These are phyloP conservation scores for Nesometra sesokonis DNA, from an alignment of 35 echinoderm and acorn worm species.

Conservation along the genomic window DNA sequence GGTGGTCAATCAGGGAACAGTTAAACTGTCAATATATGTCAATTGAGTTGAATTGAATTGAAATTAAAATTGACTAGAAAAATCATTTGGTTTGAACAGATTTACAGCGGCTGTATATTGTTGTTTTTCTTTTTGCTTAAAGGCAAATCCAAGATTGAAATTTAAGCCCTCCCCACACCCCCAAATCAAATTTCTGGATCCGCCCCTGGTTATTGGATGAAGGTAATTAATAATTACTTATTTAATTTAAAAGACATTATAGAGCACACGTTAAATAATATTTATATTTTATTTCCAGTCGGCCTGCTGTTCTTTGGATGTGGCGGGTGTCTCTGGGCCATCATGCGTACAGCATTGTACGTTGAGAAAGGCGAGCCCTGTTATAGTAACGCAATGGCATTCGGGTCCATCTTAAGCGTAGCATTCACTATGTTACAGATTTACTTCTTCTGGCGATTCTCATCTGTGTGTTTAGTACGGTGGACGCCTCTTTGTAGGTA, in stretches of 20 bases:
- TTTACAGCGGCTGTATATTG: neutral
- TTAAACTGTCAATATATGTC: no score
- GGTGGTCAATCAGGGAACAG: no score
- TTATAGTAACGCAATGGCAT: constrained; percentile 56
- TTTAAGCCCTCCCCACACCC: constrained; percentile 6
- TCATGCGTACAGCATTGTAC: constrained; percentile 74
- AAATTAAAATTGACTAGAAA: no score
- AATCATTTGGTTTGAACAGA: no score
- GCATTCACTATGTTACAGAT: constrained; percentile 96
- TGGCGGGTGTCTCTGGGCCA: constrained; percentile 67
- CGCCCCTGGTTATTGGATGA: neutral
- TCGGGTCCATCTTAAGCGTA: constrained; percentile 70
- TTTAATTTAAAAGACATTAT: neutral
- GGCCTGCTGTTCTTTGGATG: constrained; percentile 82
- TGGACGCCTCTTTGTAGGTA: constrained; percentile 82
- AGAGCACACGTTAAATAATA: neutral
- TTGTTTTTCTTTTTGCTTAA: no score
- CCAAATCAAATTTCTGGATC: neutral
- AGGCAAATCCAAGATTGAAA: no score
- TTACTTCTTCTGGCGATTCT: constrained; percentile 92
- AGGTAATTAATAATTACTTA: neutral
- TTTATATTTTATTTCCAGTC: constrained; percentile 34
- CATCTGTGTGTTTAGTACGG: constrained; percentile 54
- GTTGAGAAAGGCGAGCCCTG: constrained; percentile 72
- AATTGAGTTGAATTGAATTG: no score